phyloP scores from a whole-genome alignment of 2,888 invertebrate species.

The Diachrysia chrysitis region DNA sequence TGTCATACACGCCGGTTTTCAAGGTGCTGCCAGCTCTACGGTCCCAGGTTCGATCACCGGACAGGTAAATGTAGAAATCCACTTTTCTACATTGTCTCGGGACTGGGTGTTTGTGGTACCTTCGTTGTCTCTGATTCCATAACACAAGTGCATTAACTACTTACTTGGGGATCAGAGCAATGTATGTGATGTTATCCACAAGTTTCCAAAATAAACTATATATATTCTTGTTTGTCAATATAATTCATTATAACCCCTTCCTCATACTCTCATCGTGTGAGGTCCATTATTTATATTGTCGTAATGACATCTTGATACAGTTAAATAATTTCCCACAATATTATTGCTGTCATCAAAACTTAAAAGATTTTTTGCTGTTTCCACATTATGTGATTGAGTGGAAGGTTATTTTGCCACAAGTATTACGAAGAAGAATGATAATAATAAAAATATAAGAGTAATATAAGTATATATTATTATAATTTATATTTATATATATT shows the following conservation, averaged over 20 bases:
- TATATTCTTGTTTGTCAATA: constrained; percentile 1
- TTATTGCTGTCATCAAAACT: constrained; percentile 30
- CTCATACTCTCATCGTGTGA: constrained; percentile 20
- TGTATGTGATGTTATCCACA: not conserved
- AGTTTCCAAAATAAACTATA: too few species aligned
- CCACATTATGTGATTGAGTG: not conserved
- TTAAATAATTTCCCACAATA: constrained; percentile 23
- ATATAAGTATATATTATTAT: too few species aligned
- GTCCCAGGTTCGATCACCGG: too few species aligned
- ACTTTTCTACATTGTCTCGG: too few species aligned
- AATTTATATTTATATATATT: too few species aligned
- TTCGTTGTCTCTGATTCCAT: too few species aligned
- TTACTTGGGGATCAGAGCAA: too few species aligned
- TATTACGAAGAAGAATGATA: not conserved
- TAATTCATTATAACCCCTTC: not conserved
- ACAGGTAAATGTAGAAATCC: too few species aligned
- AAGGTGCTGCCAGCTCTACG: too few species aligned
- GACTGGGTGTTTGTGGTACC: too few species aligned
- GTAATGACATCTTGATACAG: constrained; percentile 28
- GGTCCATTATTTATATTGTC: constrained; percentile 23
- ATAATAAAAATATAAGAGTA: not conserved
- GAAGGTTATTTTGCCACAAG: not conserved
- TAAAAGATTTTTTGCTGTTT: constrained; percentile 14
- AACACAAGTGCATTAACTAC: too few species aligned
- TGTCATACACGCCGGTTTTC: too few species aligned